Evolutionary conservation across 2,797 vertebrate genomes (phyloP), one percentile per base, ranked within the genome.

Genomic region (Enteromius viviparus): DNA sequence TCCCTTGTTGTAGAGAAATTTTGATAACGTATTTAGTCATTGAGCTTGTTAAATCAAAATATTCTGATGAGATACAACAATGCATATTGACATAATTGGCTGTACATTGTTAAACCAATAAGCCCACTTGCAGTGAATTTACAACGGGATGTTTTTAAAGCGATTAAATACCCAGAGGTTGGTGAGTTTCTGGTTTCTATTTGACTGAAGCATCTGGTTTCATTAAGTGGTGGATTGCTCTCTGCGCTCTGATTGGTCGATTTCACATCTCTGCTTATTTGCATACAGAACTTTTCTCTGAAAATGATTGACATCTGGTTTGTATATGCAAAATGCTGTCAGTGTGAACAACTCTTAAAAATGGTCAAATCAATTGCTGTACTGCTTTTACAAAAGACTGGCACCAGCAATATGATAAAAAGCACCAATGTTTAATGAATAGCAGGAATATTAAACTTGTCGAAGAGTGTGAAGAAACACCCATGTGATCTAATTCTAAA

Each of bases 21-120:
- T 78, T 70, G 66, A 70, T 78, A 77, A 51, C 82, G 71, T 69
- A 32, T 78, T 83, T 78, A 83, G 82, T 78, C 42, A 66, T 82
- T 76, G 62, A 71, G 75, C 75, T 70, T 83, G 82, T 71, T 62
- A 42, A 70, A 78, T 78, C 75, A 60, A 70, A 60, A 78, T 47
- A 37, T 60, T 83, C 81, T 70, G 65, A 77, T 60, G 72, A 83
- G 81, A 70, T 47, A 77, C 64, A 68, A 62, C 64, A 77, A 32
- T 40, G n/a, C 15, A 66, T 42, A 68, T 82, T 58, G 65, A 69
- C 40, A 17, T 53, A 64, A 82, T 80, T 80, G 42, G 70, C 55
- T 64, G 80, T 81, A 62, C 58, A 53, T 75, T 81, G 70, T 82
- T 82, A 34, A 81, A 81, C 69, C 42, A 81, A 75, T 65, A 64